Conservation (phyloP, 2,888 invertebrate genomes). For the Tetheella fluctuosa region DNA sequence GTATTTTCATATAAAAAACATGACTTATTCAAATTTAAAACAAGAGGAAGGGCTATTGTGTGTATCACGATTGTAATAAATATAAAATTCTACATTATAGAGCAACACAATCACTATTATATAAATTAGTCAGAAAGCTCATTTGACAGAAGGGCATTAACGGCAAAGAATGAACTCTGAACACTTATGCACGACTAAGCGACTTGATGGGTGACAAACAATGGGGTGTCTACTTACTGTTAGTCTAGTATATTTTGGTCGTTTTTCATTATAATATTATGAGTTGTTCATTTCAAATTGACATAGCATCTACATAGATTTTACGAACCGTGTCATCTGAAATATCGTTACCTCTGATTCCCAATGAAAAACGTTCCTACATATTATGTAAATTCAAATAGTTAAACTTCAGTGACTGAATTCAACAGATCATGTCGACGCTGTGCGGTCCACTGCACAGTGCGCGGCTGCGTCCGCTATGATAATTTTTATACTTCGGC, state of each 20-base stretch:
- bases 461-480: conserved; percentile 41
- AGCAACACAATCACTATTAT: conserved; percentile 22
- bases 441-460: conserved; percentile 37
- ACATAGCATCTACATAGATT: no score
- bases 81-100: background rate
- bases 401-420: conserved; percentile 19
- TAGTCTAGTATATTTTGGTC: background rate
- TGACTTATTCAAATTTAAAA: background rate
- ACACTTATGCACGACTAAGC: conserved; percentile 34
- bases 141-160: conserved; percentile 35
- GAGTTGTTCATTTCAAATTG: background rate
- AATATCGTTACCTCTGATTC: no score
- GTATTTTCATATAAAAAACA: background rate
- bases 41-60: conserved; percentile 7
- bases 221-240: conserved; percentile 14
- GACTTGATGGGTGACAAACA: conserved; percentile 28
- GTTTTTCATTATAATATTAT: conserved; percentile 11
- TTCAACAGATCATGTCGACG: conserved; percentile 18
- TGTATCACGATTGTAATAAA: conserved; percentile 12
- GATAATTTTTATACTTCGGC: conserved; percentile 52
- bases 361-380: conserved; percentile 17
- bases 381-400: conserved; percentile 18
- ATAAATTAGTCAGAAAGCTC: conserved; percentile 37
- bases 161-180: conserved; percentile 40
- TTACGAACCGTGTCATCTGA: no score